Base-by-base conservation (phyloP, 2,797 vertebrate species). In the Dryobates pubescens region DNA sequence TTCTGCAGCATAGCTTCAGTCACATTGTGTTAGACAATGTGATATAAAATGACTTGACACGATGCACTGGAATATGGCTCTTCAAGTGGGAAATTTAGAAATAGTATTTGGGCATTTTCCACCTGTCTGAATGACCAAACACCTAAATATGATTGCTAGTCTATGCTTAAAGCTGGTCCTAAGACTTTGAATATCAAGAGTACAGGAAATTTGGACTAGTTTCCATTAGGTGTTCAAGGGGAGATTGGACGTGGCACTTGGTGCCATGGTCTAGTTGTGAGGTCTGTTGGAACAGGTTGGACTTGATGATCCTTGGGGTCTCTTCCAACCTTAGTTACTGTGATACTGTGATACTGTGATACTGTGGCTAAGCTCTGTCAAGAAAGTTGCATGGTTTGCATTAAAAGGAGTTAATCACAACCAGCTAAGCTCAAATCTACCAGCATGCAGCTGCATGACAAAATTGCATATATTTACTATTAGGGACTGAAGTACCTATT, bases 1-100 rank as follows among this genome's bases (percentile, higher is more conserved):
- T 94, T 92, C 78, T 81, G 64, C 90, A 59, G 88, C 74, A 93
- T 11, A 93, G 57, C 69, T 92, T 83, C 92, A 79, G 80, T 96
- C 89, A 93, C 51, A 78, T 86, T 86, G 30, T 84, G 53, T 96
- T 96, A 95, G 69, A 88, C 78, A 86, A 77, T 18, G 32, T 92
- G 82, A 91, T 68, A 47, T 7, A 67, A 78, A 87, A 89, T 62
- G 20, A 76, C 86, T 94, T 96, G 92, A 95, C 56, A 20, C 29
- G 58, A 84, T 45, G 85, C 27, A 93, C 71, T 69, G 49, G 53
- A 89, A 86, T 29, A 75, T 34, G 0, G 8, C 38, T 36, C 47
- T 92, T 92, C 56, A 76, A 53, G 8, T 4, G 3, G 86, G 78
- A 88, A 58, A 92, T 82, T 88, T 81, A 56, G 88, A 92, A 92